Conservation (phyloP, 2,888 invertebrate species). For the Metallyticus violacea region DNA sequence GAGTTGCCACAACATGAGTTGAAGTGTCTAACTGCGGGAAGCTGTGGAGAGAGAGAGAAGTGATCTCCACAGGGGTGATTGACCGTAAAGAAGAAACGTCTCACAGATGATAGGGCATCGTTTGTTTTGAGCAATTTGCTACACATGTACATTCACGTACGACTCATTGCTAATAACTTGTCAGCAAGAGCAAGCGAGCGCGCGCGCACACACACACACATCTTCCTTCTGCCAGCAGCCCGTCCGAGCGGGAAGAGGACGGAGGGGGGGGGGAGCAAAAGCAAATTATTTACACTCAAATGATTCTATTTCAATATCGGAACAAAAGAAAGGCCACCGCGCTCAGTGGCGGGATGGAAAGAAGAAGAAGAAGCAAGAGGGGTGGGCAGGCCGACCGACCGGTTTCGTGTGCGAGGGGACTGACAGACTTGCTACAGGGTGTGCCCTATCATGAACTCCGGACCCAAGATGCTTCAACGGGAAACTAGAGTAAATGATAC, state of each 20-base stretch:
- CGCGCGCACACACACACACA: constrained; percentile 5
- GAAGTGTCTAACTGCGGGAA: too few relatives aligned
- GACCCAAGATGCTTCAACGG: background rate
- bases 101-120: background rate
- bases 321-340: constrained; percentile 53
- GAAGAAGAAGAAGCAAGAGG: background rate
- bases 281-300: constrained; percentile 69
- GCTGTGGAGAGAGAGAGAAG: too few relatives aligned
- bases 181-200: constrained; percentile 39
- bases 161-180: constrained; percentile 33
- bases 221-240: constrained; percentile 11
- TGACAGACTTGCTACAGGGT: background rate
- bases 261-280: constrained; percentile 46
- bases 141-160: constrained; percentile 3
- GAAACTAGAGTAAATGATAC: background rate
- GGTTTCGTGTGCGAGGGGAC: background rate
- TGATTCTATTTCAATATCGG: constrained; percentile 68
- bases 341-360: constrained; percentile 32
- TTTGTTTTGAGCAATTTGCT: background rate
- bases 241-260: constrained; percentile 1
- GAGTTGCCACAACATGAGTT: too few relatives aligned
- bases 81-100: background rate
- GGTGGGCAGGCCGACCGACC: background rate
- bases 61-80: too few relatives aligned
- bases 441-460: background rate